Base-by-base conservation (phyloP, 2,888 invertebrate genomes). In the Malthinus flaveolus region DNA sequence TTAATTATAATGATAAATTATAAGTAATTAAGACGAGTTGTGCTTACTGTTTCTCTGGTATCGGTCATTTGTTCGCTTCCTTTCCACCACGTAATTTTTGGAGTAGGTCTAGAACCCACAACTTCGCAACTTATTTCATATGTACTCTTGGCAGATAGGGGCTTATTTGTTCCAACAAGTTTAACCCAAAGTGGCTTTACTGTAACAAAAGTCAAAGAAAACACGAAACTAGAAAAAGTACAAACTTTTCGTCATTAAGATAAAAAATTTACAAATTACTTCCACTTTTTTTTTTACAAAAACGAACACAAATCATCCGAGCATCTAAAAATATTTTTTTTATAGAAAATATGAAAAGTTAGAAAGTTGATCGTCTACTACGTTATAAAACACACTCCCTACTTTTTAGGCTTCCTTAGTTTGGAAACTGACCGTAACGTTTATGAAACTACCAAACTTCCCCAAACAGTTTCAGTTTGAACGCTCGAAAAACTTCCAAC, bases 21-120 rank as follows among this genome's bases (percentile, higher is more conserved):
- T 12, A 13, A 15, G 13, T 13, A 39, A 15, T 15, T 35, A 42
- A 12, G 5, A 23, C 5, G 5, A 23, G 23, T 23, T 23, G 23
- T 32, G 81, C 84, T 86, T 80, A 88, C 88, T 74, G 83, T 84
- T 80, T 87, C 85, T 72, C 84, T 82, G 49, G 86, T 85, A 72
- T 85, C 84, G 71, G 83, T 85, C 80, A 90, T 83, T 65, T 84
- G 83, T 4, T 82, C 81, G 73, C 86, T 86, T 51, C 88, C 89
- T 76, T 87, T 89, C 85, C 87, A 89, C 91, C 91, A 91, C 48
- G 87, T 85, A 72, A 91, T 86, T 66, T 84, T 83, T 9, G 91
- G 89, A 9, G 84, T 82, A 32, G 90, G 90, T 69, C 88, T 82
- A 39, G 90, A 87, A 32, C 91, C 91, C 59, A 87, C 84, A 37